Conservation (phyloP, 2,888 invertebrate species). For the Troglohyphantes excavatus region DNA sequence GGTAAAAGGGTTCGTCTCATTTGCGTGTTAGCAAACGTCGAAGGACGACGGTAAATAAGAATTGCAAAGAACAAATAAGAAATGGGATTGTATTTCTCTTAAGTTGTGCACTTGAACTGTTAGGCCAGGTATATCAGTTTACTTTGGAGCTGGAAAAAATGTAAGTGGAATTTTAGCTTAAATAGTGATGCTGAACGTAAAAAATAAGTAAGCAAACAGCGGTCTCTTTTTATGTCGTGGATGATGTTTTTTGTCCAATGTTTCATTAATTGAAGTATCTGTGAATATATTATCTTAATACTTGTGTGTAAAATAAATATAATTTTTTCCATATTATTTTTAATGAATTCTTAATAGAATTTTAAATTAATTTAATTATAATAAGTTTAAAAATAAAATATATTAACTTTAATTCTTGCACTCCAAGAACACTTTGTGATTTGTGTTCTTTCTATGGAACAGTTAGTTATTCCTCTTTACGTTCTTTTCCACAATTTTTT, state of each 20-base stretch:
- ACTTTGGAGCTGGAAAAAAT: neutral
- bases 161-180: neutral
- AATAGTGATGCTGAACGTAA: neutral
- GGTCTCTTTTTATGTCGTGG: neutral
- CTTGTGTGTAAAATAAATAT: no score
- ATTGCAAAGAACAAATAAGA: neutral
- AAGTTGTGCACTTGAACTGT: neutral
- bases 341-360: no score
- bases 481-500: no score
- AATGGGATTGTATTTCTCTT: neutral
- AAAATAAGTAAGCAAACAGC: neutral
- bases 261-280: neutral
- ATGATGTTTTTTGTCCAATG: neutral
- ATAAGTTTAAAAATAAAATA: no score
- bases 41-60: neutral
- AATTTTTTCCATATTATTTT: no score
- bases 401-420: no score
- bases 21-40: no score
- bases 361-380: no score
- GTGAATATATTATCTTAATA: neutral
- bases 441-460: no score
- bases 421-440: no score
- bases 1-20: slow-evolving; percentile 11
- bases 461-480: no score
- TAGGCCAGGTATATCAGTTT: neutral